These are phyloP conservation scores for Lithobates sylvaticus DNA, from an alignment of 2,797 vertebrate genomes.

Conservation along the genomic window DNA sequence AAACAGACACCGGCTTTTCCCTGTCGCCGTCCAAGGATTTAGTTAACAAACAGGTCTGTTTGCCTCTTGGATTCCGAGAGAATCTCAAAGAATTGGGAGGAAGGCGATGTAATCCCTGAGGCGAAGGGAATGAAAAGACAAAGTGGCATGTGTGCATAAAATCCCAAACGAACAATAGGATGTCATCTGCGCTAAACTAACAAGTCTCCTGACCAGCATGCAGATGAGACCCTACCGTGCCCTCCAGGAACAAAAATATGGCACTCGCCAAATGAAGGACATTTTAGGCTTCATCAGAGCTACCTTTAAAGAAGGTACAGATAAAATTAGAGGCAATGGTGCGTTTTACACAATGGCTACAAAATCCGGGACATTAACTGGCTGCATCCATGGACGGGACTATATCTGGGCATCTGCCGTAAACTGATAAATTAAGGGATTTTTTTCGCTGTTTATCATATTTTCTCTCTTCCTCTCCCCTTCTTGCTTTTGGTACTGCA, in stretches of 20 bases:
- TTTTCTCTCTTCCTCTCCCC: not conserved
- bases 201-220: slow-evolving; percentile 59
- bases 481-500: not conserved
- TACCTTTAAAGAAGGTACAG: slow-evolving; percentile 45
- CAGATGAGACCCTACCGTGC: slow-evolving; percentile 45
- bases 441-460: not conserved
- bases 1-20: not conserved
- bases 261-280: slow-evolving; percentile 56
- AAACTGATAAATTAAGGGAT: slow-evolving; percentile 50
- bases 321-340: slow-evolving; percentile 56
- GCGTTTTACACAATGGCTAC: slow-evolving; percentile 55
- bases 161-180: slow-evolving; percentile 53
- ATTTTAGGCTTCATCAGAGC: slow-evolving; percentile 54
- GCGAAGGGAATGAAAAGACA: slow-evolving; percentile 57
- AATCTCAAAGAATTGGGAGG: slow-evolving; percentile 57
- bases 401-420: slow-evolving; percentile 42
- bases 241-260: slow-evolving; percentile 48
- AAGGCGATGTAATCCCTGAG: slow-evolving; percentile 54
- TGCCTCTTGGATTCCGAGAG: slow-evolving; percentile 54
- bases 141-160: slow-evolving; percentile 59
- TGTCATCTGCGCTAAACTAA: slow-evolving; percentile 61
- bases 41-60: slow-evolving; percentile 61
- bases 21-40: slow-evolving; percentile 49
- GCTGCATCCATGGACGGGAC: slow-evolving; percentile 43
- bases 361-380: slow-evolving; percentile 56